phyloP scores from a whole-genome alignment of 2,797 vertebrate species.

The Gila robusta region DNA sequence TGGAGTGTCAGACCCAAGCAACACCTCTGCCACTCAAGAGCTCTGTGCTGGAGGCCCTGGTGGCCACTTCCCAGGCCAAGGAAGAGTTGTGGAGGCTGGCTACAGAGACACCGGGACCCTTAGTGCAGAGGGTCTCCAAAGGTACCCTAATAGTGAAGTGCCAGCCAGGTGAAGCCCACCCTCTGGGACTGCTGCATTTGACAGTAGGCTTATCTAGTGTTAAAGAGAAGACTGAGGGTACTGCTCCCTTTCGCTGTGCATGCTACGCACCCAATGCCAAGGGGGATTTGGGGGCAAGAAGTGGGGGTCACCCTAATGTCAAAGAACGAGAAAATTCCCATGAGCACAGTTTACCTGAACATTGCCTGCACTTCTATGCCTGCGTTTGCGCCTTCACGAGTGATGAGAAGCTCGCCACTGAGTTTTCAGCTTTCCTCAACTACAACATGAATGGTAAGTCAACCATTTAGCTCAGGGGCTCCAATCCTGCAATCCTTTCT shows the following conservation, averaged over 20 bases:
- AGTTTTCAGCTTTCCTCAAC: slow-evolving; percentile 87
- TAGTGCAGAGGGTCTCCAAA: slow-evolving; percentile 89
- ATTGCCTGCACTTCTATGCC: slow-evolving; percentile 91
- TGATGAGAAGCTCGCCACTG: slow-evolving; percentile 85
- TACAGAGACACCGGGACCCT: slow-evolving; percentile 85
- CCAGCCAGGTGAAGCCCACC: slow-evolving; percentile 81
- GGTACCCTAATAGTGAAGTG: slow-evolving; percentile 91
- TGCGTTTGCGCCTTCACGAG: slow-evolving; percentile 94
- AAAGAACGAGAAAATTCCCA: not conserved
- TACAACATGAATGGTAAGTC: slow-evolving; percentile 78
- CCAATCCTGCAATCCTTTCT: not conserved
- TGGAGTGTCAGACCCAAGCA: slow-evolving; percentile 83
- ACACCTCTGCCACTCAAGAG: slow-evolving; percentile 88
- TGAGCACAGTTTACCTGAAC: slow-evolving; percentile 46
- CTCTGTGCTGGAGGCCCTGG: slow-evolving; percentile 85
- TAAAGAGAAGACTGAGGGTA: slow-evolving; percentile 53
- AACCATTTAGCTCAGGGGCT: not conserved
- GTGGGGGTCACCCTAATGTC: not conserved
- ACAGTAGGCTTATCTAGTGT: slow-evolving; percentile 75
- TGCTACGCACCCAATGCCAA: slow-evolving; percentile 65
- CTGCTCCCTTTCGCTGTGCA: slow-evolving; percentile 71
- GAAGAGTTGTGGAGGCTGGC: slow-evolving; percentile 90
- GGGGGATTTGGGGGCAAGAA: slow-evolving; percentile 32
- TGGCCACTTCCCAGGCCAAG: slow-evolving; percentile 81
- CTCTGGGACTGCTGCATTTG: slow-evolving; percentile 88